A percentile compares a stretch with the other conserved stretches of the same genome.
These are phyloP conservation scores for Papilio machaon DNA, from an alignment of 1,140 invertebrate species.

Conservation along the genomic window DNA sequence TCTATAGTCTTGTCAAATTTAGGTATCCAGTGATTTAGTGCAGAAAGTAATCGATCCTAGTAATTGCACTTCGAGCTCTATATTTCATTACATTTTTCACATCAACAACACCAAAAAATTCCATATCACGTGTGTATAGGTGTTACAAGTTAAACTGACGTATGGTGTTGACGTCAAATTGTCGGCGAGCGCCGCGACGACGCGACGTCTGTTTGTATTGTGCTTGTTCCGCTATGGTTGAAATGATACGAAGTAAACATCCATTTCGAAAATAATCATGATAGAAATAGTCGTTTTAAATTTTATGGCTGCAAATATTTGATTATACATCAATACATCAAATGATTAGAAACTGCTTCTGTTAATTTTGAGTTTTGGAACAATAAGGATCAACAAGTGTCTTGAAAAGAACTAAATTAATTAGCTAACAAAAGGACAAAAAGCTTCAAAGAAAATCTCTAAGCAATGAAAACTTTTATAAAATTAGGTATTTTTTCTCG, in stretches of 20 bases:
- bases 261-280: neutral
- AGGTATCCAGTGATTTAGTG: too few relatives aligned
- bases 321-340: too few relatives aligned
- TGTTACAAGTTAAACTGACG: conserved; percentile 42
- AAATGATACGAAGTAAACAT: neutral
- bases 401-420: neutral
- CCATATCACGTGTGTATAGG: conserved; percentile 47
- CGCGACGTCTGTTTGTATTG: conserved; percentile 4
- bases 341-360: neutral
- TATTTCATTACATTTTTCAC: neutral
- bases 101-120: conserved; percentile 45
- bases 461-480: neutral
- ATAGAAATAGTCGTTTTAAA: too few relatives aligned
- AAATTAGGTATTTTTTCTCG: too few relatives aligned
- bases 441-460: neutral
- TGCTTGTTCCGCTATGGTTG: neutral
- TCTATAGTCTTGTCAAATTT: too few relatives aligned
- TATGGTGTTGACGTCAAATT: conserved; percentile 52
- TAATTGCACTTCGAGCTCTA: too few relatives aligned
- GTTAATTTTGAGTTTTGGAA: neutral
- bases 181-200: conserved; percentile 2
- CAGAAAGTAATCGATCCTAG: too few relatives aligned
- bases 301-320: too few relatives aligned
- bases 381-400: too few relatives aligned
- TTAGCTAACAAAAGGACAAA: neutral